These are phyloP conservation scores for Lerema accius DNA, from an alignment of 1,140 invertebrate species.

Conservation along the genomic window DNA sequence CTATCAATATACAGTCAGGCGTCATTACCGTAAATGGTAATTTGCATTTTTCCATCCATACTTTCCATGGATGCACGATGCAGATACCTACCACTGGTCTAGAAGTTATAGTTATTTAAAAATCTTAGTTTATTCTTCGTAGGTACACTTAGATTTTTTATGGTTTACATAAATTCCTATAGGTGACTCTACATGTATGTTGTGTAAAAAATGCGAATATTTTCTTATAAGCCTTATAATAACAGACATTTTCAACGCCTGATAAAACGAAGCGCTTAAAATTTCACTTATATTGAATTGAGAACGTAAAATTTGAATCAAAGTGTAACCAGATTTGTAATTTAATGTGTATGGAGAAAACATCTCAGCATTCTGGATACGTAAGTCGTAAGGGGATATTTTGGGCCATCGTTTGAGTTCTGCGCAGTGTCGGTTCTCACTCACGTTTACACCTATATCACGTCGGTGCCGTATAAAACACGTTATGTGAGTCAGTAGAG, in stretches of 20 bases:
- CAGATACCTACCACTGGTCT: too few species aligned
- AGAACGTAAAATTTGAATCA: not conserved
- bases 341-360: conserved; percentile 33
- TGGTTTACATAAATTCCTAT: too few species aligned
- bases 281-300: not conserved
- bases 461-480: conserved; percentile 79
- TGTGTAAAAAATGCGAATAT: too few species aligned
- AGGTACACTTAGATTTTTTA: too few species aligned
- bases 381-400: conserved; percentile 72
- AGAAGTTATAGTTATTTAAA: too few species aligned
- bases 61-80: too few species aligned
- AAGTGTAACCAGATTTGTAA: conserved; percentile 1
- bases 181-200: too few species aligned
- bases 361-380: conserved; percentile 46
- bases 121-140: too few species aligned
- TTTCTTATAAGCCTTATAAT: too few species aligned
- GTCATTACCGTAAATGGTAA: too few species aligned
- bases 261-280: not conserved
- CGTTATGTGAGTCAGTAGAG: conserved; percentile 75
- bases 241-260: not conserved
- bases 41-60: too few species aligned
- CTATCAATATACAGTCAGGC: too few species aligned
- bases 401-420: conserved; percentile 67
- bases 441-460: conserved; percentile 68
- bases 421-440: conserved; percentile 74